Conservation (phyloP, 1,140 invertebrate species). For the Ceratina calcarata region DNA sequence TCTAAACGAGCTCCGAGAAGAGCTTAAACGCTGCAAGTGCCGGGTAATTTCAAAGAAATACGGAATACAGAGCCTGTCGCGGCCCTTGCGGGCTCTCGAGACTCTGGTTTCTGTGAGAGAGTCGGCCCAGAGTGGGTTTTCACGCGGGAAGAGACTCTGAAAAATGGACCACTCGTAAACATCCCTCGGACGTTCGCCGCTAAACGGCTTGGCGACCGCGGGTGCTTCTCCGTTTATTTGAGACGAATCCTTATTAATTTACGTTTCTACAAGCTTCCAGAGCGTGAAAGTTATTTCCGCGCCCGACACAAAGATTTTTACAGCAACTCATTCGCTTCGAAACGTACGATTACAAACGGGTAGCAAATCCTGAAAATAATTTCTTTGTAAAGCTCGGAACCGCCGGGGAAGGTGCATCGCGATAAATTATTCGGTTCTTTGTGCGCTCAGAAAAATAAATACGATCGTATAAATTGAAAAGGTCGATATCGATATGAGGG, state of each 20-base stretch:
- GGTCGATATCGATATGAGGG: neutral
- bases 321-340: neutral
- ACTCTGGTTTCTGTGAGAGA: neutral
- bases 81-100: conserved; percentile 20
- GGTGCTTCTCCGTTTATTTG: neutral
- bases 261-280: neutral
- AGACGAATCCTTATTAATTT: neutral
- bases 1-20: conserved; percentile 35
- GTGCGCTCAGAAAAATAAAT: neutral
- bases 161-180: conserved; percentile 42
- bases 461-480: neutral
- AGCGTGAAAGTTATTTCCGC: neutral
- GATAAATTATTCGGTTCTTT: too few relatives aligned
- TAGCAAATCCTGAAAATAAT: too few relatives aligned
- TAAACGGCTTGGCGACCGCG: neutral
- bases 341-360: too few relatives aligned
- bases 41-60: conserved; percentile 58
- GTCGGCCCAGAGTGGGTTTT: conserved; percentile 21
- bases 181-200: neutral
- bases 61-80: neutral
- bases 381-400: too few relatives aligned
- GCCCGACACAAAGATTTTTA: neutral
- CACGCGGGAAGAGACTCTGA: neutral
- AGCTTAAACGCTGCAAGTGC: conserved; percentile 47
- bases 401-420: too few relatives aligned